Percentiles rank a stretch among this genome's conserved stretches.
phyloP scores from a whole-genome alignment of 2,797 vertebrate species.

The Salmo trutta region DNA sequence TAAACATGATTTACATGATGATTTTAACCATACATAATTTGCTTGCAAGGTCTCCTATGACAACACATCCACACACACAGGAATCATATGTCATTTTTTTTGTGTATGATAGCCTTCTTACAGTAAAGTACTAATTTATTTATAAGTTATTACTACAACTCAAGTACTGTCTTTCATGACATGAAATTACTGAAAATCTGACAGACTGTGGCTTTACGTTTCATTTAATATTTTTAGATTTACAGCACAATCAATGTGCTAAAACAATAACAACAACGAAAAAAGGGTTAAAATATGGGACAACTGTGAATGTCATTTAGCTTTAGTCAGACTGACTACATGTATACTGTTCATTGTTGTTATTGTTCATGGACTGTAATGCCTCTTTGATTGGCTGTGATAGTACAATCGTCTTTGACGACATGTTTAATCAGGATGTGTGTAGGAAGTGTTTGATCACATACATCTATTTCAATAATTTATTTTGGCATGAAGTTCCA shows the following conservation, averaged over 20 bases:
- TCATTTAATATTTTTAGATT: background rate
- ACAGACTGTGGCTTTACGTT: no score
- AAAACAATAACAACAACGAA: background rate
- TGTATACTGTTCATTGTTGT: background rate
- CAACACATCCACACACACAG: no score
- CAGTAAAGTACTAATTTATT: no score
- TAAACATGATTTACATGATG: no score
- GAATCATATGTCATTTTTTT: no score
- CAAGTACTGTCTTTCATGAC: no score
- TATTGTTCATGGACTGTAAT: background rate
- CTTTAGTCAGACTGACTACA: background rate
- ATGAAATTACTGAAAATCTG: no score
- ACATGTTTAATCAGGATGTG: slow-evolving; percentile 6
- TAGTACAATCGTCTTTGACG: slow-evolving; percentile 6
- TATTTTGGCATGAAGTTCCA: slow-evolving; percentile 1
- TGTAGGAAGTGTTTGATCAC: slow-evolving; percentile 3
- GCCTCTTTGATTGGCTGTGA: background rate
- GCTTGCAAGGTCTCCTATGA: no score
- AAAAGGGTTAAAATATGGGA: no score
- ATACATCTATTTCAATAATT: background rate
- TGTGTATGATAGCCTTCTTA: no score
- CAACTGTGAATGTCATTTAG: background rate
- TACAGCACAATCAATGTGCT: background rate
- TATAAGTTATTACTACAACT: no score
- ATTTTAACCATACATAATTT: no score